Base-by-base conservation (phyloP, 2,888 invertebrate genomes). In the Ormyrus nitidulus region DNA sequence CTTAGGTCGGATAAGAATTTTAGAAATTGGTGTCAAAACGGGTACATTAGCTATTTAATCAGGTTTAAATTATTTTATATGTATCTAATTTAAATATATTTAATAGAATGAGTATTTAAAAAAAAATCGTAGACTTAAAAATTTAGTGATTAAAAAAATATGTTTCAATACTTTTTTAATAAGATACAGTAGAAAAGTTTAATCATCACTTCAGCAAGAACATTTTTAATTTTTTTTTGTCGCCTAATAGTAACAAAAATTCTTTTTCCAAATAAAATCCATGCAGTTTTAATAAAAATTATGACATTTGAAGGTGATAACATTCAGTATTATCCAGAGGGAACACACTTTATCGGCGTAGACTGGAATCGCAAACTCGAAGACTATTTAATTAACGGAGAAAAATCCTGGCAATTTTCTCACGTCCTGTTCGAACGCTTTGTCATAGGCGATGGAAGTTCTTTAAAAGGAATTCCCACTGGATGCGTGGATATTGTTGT, bases 1-100 rank as follows among this genome's bases (percentile, higher is more conserved):
- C 4, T 78, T 86, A 69, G 84, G 84, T 8, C 80, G 84, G 49
- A 87, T 89, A 65, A 86, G 89, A 13, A 74, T 89, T 9, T 83
- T 89, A 19, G 89, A 90, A 83, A 89, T 89, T 77, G 89, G 88
- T 13, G 88, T 89, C 0, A 89, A 89, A 85, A 89, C 88, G 70
- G 89, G 89, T 34, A 34, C 34, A 34, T 89, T 44, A 51, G 34
- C 34, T 34, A 34, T 51, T n/a, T 71, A 61, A 51, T 19, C 48
- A 49, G 34, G 1, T 44, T 11, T 34, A 34, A 34, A 34, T 34
- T 46, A 53, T 61, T 46, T 34, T 46, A 34, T 56, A 8, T n/a
- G 13, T 70, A 6, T 5, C 19, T 13, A 56, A 9, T 58, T 70
- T 59, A 7, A 6, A 34, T 34, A 44, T 68, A 44, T 5, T 53